Evolutionary conservation across 2,888 invertebrate genomes (phyloP).

Genomic region (Idaea biselata): DNA sequence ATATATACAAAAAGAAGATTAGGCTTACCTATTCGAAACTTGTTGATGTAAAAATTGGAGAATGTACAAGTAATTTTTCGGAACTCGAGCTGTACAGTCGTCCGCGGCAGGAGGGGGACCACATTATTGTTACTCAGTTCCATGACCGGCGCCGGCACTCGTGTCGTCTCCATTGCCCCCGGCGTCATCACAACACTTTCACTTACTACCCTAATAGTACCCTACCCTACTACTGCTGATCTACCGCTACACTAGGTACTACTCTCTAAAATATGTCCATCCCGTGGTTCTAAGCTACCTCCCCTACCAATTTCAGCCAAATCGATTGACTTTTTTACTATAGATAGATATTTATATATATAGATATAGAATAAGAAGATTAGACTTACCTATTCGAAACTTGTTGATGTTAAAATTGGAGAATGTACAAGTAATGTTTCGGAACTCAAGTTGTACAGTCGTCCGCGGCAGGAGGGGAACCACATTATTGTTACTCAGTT

Average conservation of each 20-base stretch:
- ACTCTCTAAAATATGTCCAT: too few relatives aligned
- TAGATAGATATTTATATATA: not conserved
- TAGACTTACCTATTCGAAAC: constrained; percentile 81
- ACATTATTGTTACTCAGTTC: constrained; percentile 66
- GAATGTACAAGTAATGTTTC: constrained; percentile 83
- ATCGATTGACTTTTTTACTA: too few relatives aligned
- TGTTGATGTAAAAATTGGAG: constrained; percentile 77
- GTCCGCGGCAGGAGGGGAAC: constrained; percentile 75
- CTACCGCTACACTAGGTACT: too few relatives aligned
- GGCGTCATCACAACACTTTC: constrained; percentile 52
- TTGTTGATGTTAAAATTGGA: constrained; percentile 79
- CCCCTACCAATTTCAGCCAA: too few relatives aligned
- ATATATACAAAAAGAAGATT: too few relatives aligned
- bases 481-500: constrained; percentile 64
- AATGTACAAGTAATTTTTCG: constrained; percentile 84
- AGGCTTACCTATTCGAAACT: constrained; percentile 82
- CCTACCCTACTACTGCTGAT: too few relatives aligned
- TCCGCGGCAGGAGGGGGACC: constrained; percentile 71
- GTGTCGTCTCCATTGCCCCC: constrained; percentile 42
- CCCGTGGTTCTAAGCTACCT: too few relatives aligned
- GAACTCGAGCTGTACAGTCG: constrained; percentile 85
- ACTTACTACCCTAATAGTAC: too few relatives aligned
- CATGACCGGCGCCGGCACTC: constrained; percentile 29
- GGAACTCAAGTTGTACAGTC: constrained; percentile 85
- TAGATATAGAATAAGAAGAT: not conserved